Evolutionary conservation across 2,113 vertebrate genomes (phyloP).

Genomic region (Numida meleagris): DNA sequence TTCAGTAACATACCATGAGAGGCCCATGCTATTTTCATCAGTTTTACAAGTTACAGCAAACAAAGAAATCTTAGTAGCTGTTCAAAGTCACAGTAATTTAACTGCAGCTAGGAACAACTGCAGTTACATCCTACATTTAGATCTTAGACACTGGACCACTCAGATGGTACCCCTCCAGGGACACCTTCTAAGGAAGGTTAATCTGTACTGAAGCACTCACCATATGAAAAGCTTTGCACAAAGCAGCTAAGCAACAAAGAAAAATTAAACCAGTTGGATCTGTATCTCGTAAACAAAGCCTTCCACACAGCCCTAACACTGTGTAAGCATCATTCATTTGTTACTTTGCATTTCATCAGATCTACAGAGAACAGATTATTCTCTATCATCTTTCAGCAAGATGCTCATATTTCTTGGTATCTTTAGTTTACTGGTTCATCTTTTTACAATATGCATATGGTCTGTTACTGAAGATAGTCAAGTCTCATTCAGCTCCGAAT

Average conservation of each 20-base stretch:
- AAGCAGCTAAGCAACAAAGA: background rate
- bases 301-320: background rate
- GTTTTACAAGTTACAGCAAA: background rate
- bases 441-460: background rate
- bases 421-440: background rate
- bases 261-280: background rate
- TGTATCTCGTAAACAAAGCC: background rate
- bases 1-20: background rate
- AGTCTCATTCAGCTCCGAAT: background rate
- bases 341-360: background rate
- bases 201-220: background rate
- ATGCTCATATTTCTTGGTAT: fast-evolving
- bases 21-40: background rate
- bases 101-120: background rate
- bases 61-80: background rate
- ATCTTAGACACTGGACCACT: background rate
- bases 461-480: background rate
- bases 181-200: background rate
- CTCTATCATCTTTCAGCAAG: background rate
- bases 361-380: fast-evolving
- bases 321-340: fast-evolving
- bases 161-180: fast-evolving
- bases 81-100: background rate
- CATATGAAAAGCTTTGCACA: background rate
- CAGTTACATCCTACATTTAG: fast-evolving